phyloP scores from a whole-genome alignment of 2,113 vertebrate species.

The Phylloscopus trochilus region DNA sequence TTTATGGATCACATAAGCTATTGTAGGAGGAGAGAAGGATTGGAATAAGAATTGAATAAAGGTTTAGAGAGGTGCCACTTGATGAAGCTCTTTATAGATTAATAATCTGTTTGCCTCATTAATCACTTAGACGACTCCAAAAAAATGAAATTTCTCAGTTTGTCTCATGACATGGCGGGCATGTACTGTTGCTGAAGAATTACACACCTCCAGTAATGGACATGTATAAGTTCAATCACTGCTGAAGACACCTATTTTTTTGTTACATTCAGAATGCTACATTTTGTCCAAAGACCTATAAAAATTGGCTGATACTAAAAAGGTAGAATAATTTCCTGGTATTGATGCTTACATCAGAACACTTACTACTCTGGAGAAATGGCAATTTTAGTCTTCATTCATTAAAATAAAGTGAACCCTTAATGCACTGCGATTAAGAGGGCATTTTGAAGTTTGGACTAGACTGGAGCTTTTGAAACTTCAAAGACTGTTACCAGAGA shows the following conservation, averaged over 20 bases:
- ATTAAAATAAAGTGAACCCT: not conserved
- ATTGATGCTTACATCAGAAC: not conserved
- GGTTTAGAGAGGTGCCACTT: not conserved
- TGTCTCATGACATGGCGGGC: not conserved
- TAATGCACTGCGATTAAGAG: not conserved
- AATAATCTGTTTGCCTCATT: not conserved
- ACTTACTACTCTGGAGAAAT: not conserved
- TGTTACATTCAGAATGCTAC: not conserved
- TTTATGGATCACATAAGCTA: not conserved
- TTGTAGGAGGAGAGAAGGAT: not conserved
- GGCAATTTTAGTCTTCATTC: not conserved
- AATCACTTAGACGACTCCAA: not conserved
- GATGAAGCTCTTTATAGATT: not conserved
- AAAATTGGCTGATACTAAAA: not conserved
- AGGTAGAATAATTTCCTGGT: not conserved
- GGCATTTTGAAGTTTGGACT: not conserved
- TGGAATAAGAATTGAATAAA: not conserved
- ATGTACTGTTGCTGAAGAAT: not conserved
- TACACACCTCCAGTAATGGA: not conserved
- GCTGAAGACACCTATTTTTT: not conserved
- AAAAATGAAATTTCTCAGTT: not conserved
- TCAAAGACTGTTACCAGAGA: not conserved
- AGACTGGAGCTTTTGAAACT: not conserved
- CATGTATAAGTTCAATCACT: not conserved
- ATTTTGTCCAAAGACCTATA: not conserved